Evolutionary conservation across 2,888 invertebrate genomes (phyloP).

Genomic region (Marasmarcha lunaedactyla): DNA sequence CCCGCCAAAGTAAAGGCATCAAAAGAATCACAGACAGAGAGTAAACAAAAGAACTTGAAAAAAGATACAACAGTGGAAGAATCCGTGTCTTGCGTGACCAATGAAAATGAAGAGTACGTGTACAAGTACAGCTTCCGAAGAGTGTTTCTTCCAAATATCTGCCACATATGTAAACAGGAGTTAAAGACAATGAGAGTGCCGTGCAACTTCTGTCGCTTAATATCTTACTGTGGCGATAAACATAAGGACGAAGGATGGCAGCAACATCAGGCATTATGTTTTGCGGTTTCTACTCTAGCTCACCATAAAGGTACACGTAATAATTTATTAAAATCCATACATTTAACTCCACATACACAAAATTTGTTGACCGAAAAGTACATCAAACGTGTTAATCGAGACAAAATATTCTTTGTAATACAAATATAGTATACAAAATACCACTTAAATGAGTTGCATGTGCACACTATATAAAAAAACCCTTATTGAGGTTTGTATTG

Average conservation of each 20-base stretch:
- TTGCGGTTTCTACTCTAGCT: slow-evolving; percentile 68
- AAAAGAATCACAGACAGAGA: slow-evolving; percentile 42
- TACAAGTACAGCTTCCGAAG: slow-evolving; percentile 75
- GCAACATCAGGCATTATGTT: slow-evolving; percentile 72
- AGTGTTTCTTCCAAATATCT: slow-evolving; percentile 72
- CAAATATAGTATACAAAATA: too few relatives aligned
- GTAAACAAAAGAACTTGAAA: slow-evolving; percentile 25
- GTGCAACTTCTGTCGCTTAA: slow-evolving; percentile 68
- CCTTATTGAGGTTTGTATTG: too few relatives aligned
- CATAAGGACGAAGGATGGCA: slow-evolving; percentile 72
- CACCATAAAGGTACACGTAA: slow-evolving; percentile 59
- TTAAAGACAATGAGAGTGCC: slow-evolving; percentile 34
- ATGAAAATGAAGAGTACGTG: slow-evolving; percentile 71
- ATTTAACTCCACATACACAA: too few relatives aligned
- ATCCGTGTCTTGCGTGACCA: slow-evolving; percentile 38
- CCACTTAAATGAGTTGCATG: too few relatives aligned
- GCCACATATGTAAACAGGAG: slow-evolving; percentile 60
- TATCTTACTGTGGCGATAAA: slow-evolving; percentile 73
- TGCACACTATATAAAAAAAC: too few relatives aligned
- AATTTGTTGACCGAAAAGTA: too few relatives aligned
- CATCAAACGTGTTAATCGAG: too few relatives aligned
- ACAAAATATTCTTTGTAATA: too few relatives aligned
- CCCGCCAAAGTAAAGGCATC: slow-evolving; percentile 22
- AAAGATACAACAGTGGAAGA: slow-evolving; percentile 25
- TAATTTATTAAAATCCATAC: not conserved